Evolutionary conservation across 92 coral and sea anemone species (phyloP).

Genomic region (Paragorgia papillata): DNA sequence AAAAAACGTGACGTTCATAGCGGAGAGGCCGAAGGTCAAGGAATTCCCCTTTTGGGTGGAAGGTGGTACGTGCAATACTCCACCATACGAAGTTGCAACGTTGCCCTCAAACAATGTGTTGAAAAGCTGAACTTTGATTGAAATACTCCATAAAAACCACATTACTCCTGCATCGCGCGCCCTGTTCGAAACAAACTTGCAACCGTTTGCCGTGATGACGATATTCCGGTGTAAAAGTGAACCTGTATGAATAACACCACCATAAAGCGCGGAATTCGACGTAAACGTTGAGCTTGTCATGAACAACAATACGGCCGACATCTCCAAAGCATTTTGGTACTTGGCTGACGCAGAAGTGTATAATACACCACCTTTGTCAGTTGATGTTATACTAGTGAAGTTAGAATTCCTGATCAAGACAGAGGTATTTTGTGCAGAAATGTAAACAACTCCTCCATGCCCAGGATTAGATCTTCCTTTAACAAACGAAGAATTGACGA

Average conservation of each 20-base stretch:
- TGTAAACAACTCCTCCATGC: conserved; percentile 33
- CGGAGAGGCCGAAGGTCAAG: not conserved
- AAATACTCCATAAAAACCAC: not conserved
- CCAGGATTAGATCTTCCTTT: conserved; percentile 5
- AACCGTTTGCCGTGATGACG: not conserved
- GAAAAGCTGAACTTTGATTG: not conserved
- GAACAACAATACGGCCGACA: not conserved
- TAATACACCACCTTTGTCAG: conserved; percentile 25
- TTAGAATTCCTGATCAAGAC: conserved; percentile 3
- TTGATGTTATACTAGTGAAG: conserved; percentile 2
- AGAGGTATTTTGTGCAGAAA: conserved; percentile 8
- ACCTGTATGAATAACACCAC: conserved; percentile 11
- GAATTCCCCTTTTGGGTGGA: not conserved
- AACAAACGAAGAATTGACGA: conserved; percentile 17
- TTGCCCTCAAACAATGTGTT: conserved; percentile 10
- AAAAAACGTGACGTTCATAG: not conserved
- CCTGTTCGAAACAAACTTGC: conserved; percentile 15
- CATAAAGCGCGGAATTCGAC: not conserved
- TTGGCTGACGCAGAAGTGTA: not conserved
- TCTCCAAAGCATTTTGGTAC: not conserved
- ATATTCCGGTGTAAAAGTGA: not conserved
- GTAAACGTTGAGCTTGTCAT: conserved; percentile 36
- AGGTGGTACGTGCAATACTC: not conserved
- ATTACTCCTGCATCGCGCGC: not conserved
- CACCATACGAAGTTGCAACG: not conserved